Evolutionary conservation across 2,113 vertebrate species (phyloP).

Genomic region (Mormyrus iriodes): DNA sequence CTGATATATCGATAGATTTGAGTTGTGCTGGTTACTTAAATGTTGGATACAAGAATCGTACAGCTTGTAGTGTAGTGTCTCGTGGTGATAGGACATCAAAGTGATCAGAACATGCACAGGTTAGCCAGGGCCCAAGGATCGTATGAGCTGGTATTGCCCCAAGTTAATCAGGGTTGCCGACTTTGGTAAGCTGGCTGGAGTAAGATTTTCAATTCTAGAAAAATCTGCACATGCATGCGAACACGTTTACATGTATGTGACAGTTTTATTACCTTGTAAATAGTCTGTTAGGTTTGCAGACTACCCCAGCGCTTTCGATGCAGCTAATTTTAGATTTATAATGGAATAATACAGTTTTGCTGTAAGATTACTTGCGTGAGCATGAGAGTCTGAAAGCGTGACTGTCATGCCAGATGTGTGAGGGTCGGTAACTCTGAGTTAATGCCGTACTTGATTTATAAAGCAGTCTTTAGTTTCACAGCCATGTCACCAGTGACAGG

Average conservation of each 20-base stretch:
- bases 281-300: not conserved
- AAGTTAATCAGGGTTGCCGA: not conserved
- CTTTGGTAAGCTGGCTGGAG: not conserved
- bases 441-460: not conserved
- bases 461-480: not conserved
- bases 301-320: not conserved
- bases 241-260: not conserved
- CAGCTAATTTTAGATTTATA: not conserved
- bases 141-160: not conserved
- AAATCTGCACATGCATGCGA: not conserved
- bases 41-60: not conserved
- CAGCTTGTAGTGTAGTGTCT: not conserved
- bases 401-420: not conserved
- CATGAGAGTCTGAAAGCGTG: not conserved
- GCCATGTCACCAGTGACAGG: not conserved
- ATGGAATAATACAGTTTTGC: not conserved
- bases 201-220: not conserved
- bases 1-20: not conserved
- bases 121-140: not conserved
- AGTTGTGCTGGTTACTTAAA: not conserved
- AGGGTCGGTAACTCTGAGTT: not conserved
- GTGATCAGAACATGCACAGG: not conserved
- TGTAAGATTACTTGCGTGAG: not conserved
- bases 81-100: not conserved
- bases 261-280: not conserved